phyloP scores from a whole-genome alignment of 2,113 vertebrate species.

The Nothocercus nigrocapillus region DNA sequence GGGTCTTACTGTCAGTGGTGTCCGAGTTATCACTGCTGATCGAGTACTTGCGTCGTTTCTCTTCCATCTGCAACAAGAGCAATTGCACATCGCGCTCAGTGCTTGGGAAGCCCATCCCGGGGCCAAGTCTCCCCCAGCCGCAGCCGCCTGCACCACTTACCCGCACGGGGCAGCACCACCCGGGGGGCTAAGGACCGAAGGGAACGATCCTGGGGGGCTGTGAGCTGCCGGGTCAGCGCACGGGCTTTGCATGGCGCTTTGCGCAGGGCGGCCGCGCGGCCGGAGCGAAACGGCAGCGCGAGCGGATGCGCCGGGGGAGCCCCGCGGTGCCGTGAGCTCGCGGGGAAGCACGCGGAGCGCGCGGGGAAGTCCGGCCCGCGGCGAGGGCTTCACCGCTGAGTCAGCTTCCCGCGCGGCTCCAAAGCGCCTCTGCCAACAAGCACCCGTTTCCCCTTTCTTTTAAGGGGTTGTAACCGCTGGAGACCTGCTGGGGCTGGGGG shows the following conservation, averaged over 20 bases:
- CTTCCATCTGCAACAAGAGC: constrained; percentile 91
- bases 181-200: background rate
- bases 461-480: background rate
- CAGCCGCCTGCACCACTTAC: background rate
- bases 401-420: constrained; percentile 21
- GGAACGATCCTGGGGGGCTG: background rate
- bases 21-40: constrained; percentile 98
- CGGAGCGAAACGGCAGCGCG: too few relatives aligned
- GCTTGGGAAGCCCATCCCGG: constrained; percentile 3
- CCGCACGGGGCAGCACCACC: background rate
- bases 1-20: constrained; percentile 95
- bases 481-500: background rate
- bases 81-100: constrained; percentile 38
- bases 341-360: too few relatives aligned
- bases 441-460: too few relatives aligned
- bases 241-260: too few relatives aligned
- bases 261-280: too few relatives aligned
- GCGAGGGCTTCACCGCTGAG: constrained; percentile 45
- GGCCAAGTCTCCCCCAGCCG: background rate
- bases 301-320: too few relatives aligned
- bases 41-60: constrained; percentile 96
- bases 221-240: too few relatives aligned
- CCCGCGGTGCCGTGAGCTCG: too few relatives aligned
- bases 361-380: constrained; percentile 15
- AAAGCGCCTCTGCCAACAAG: too few relatives aligned